Percentiles rank a stretch among this genome's conserved stretches.
Evolutionary conservation across 2,797 vertebrate genomes (phyloP).

Genomic region (Arnoldichthys spilopterus): DNA sequence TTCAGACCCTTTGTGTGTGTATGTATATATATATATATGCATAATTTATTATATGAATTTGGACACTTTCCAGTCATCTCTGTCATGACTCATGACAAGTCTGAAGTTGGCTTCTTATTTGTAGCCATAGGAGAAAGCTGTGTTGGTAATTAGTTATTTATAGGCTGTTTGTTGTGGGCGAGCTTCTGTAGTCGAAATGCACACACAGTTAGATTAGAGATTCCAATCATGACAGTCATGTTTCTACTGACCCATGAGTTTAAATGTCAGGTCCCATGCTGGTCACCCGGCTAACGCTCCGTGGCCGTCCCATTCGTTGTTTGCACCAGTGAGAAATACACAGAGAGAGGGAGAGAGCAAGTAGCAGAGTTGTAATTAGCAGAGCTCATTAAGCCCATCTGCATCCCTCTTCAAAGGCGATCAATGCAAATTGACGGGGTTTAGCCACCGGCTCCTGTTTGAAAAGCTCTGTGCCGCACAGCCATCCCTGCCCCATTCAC

Average conservation of each 20-base stretch:
- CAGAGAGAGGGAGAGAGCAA: constrained; percentile 43
- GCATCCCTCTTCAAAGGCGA: constrained; percentile 80
- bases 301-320: constrained; percentile 8
- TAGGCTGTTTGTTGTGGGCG: neutral
- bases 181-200: constrained; percentile 10
- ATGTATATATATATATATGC: no score
- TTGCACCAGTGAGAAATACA: neutral
- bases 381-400: constrained; percentile 80
- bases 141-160: neutral
- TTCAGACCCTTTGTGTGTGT: no score
- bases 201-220: constrained; percentile 8
- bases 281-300: constrained; percentile 10
- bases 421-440: constrained; percentile 79
- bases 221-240: constrained; percentile 21
- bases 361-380: constrained; percentile 75
- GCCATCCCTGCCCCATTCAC: constrained; percentile 34
- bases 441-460: constrained; percentile 77
- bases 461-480: constrained; percentile 42
- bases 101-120: no score
- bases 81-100: no score
- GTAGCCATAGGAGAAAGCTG: neutral
- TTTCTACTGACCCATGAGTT: constrained; percentile 27
- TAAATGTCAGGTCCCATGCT: constrained; percentile 33
- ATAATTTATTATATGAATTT: no score
- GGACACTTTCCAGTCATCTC: no score